Evolutionary conservation across 2,113 vertebrate genomes (phyloP).

Genomic region (Bucco capensis): DNA sequence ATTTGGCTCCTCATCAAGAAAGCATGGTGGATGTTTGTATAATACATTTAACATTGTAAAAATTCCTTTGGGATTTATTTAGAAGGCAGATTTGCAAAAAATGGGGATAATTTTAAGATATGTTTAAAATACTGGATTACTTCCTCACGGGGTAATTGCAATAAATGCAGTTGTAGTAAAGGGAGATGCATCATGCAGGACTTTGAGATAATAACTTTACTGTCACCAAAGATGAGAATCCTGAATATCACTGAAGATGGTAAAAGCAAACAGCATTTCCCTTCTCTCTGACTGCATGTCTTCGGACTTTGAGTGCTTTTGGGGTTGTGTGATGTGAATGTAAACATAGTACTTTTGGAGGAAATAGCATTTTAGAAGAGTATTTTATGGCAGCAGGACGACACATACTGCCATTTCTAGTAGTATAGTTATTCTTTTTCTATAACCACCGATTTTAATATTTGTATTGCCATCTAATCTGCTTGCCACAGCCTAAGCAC

Average conservation of each 20-base stretch:
- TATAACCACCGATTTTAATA: background rate
- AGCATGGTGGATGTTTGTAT: constrained; percentile 16
- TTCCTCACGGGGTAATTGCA: constrained; percentile 61
- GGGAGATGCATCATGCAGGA: constrained; percentile 23
- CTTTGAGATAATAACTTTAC: constrained; percentile 40
- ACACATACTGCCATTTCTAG: background rate
- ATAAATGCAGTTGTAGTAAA: constrained; percentile 58
- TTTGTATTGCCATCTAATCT: constrained; percentile 17
- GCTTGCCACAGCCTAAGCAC: constrained; percentile 31
- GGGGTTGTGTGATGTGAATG: constrained; percentile 49
- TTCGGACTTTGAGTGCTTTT: constrained; percentile 20
- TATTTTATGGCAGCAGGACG: constrained; percentile 17
- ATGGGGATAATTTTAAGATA: constrained; percentile 31
- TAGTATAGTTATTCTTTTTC: background rate
- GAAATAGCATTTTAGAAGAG: constrained; percentile 15
- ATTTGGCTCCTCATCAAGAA: constrained; percentile 42
- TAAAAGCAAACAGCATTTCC: constrained; percentile 1
- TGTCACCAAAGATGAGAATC: constrained; percentile 61
- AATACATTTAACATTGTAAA: constrained; percentile 53
- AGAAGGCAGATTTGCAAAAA: constrained; percentile 50
- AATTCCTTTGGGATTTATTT: constrained; percentile 57
- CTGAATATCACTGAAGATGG: background rate
- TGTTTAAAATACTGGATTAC: constrained; percentile 45
- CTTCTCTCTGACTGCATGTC: constrained; percentile 2
- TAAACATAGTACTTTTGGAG: constrained; percentile 36